phyloP scores from a whole-genome alignment of 2,113 vertebrate species.

The Hystrix brachyura region DNA sequence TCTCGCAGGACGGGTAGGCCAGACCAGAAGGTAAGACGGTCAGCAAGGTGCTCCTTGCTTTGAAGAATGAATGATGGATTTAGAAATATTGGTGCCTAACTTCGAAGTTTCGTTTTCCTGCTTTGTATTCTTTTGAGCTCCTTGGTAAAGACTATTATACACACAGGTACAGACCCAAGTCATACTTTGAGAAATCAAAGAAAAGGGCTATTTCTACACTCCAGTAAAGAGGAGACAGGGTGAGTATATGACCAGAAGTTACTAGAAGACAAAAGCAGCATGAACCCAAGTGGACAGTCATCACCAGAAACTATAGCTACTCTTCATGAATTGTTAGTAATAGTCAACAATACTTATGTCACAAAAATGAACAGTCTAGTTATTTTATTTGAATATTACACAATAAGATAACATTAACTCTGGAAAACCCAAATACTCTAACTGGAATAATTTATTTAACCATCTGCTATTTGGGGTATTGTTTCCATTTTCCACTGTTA shows the following conservation, averaged over 20 bases:
- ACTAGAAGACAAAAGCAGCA: not conserved
- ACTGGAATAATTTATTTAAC: slow-evolving; percentile 21
- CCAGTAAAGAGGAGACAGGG: not conserved
- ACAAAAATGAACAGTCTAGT: not conserved
- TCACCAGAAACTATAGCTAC: too few relatives aligned
- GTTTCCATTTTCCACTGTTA: not conserved
- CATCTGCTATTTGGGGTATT: not conserved
- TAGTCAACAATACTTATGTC: not conserved
- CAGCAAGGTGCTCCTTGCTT: not conserved
- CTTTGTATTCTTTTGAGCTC: not conserved
- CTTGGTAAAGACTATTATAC: not conserved
- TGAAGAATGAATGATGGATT: not conserved
- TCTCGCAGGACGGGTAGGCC: rapidly evolving
- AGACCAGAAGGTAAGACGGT: not conserved
- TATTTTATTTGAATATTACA: slow-evolving; percentile 25
- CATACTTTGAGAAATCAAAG: not conserved
- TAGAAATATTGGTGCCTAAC: not conserved
- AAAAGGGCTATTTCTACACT: not conserved
- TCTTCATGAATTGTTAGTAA: not conserved
- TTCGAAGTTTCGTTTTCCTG: slow-evolving; percentile 22
- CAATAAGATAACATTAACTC: not conserved
- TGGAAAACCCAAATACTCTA: not conserved
- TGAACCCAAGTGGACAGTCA: not conserved
- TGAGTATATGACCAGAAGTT: not conserved
- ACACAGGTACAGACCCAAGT: not conserved